Evolutionary conservation across 92 coral and sea anemone species (phyloP).

Genomic region (Micromussa lordhowensis): DNA sequence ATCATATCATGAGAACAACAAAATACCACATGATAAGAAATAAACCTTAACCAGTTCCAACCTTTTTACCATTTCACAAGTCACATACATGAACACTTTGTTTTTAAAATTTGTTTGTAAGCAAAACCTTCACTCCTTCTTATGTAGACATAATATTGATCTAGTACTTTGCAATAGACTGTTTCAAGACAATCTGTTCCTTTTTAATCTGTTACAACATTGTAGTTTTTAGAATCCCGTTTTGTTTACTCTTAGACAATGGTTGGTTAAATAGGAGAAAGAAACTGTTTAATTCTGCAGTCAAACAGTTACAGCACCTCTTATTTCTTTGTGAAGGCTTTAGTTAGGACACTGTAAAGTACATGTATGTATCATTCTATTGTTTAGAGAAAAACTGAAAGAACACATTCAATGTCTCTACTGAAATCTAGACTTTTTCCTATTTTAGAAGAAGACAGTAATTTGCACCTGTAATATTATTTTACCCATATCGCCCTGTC

Average conservation of each 20-base stretch:
- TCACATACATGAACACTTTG: neutral
- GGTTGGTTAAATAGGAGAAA: neutral
- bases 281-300: neutral
- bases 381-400: neutral
- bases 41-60: neutral
- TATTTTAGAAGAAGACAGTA: neutral
- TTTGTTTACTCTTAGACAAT: neutral
- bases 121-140: neutral
- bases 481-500: neutral
- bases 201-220: neutral
- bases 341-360: neutral
- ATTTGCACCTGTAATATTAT: neutral
- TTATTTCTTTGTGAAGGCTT: neutral
- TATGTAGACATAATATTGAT: neutral
- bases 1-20: constrained; percentile 21
- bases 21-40: neutral
- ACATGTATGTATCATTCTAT: neutral
- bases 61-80: neutral
- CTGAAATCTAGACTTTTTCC: neutral
- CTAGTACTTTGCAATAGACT: neutral
- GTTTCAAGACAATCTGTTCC: neutral
- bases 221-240: neutral
- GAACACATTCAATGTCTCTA: neutral
- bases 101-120: neutral
- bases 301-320: neutral